Conservation (phyloP, 2,888 invertebrate species). For the Oconnorella tubifera region DNA sequence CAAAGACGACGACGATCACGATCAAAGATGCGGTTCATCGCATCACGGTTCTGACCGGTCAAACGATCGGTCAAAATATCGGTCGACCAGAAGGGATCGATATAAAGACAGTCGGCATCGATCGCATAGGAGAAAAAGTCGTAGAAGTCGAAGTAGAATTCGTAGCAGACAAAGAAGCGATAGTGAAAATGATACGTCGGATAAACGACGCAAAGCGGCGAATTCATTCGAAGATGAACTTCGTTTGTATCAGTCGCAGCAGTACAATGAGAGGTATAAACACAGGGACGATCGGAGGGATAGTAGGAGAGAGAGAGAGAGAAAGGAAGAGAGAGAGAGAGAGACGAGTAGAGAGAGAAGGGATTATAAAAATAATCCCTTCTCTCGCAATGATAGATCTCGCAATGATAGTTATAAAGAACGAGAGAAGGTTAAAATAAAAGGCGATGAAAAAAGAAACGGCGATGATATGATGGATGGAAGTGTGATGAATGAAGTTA, state of each 20-base stretch:
- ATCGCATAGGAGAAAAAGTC: background rate
- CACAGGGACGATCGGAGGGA: background rate
- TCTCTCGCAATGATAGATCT: too few relatives aligned
- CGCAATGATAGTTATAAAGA: too few relatives aligned
- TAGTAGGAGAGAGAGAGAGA: too few relatives aligned
- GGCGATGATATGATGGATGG: too few relatives aligned
- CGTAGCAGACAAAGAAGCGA: background rate
- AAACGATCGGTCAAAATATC: too few relatives aligned
- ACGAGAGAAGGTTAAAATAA: too few relatives aligned
- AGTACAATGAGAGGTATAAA: background rate
- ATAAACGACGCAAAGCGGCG: background rate
- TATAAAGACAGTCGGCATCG: background rate
- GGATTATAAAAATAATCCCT: background rate
- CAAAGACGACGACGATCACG: too few relatives aligned
- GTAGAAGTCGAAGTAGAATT: background rate
- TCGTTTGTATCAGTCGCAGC: background rate
- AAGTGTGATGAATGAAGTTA: too few relatives aligned
- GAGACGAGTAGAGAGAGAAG: background rate
- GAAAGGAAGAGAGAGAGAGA: background rate
- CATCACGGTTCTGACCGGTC: too few relatives aligned
- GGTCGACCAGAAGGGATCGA: background rate
- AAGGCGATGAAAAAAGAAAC: too few relatives aligned
- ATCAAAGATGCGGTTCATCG: too few relatives aligned
- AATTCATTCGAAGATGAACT: background rate
- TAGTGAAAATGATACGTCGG: background rate